Evolutionary conservation across 1,140 invertebrate genomes (phyloP).

Genomic region (Monochamus saltuarius): DNA sequence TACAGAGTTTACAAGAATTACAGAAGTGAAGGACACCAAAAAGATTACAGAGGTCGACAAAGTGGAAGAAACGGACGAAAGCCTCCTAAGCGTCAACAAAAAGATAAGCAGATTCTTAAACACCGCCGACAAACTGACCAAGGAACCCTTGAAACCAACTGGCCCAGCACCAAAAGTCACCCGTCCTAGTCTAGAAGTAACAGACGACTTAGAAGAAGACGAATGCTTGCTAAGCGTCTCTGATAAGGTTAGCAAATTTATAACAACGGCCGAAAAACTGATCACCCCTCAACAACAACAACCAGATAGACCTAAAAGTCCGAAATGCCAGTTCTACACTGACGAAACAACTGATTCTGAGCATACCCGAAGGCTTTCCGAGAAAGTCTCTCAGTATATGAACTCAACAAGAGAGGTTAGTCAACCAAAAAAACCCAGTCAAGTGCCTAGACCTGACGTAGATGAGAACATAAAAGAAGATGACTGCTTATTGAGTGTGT

Average conservation of each 20-base stretch:
- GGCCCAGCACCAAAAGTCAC: conserved; percentile 49
- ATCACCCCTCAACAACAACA: conserved; percentile 48
- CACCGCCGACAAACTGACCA: conserved; percentile 59
- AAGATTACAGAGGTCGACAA: conserved; percentile 44
- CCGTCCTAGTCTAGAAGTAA: conserved; percentile 48
- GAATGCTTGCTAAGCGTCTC: conserved; percentile 65
- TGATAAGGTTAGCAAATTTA: conserved; percentile 65
- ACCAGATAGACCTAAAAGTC: conserved; percentile 44
- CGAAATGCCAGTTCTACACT: conserved; percentile 29
- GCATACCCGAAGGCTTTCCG: conserved; percentile 45
- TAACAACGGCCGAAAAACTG: conserved; percentile 62
- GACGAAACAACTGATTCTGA: neutral
- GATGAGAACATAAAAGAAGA: conserved; percentile 58
- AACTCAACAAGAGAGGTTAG: conserved; percentile 52
- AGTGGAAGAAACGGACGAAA: conserved; percentile 57
- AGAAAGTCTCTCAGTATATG: conserved; percentile 58
- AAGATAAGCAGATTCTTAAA: conserved; percentile 65
- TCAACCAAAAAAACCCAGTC: conserved; percentile 35
- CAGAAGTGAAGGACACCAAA: conserved; percentile 58
- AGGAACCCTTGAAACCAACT: conserved; percentile 43
- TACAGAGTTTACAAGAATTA: conserved; percentile 54
- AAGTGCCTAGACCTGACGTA: conserved; percentile 49
- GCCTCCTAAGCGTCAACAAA: conserved; percentile 63
- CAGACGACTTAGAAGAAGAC: conserved; percentile 59
- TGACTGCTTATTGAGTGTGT: conserved; percentile 64